phyloP scores from a whole-genome alignment of 2,113 vertebrate species.

The Grallaria varia region DNA sequence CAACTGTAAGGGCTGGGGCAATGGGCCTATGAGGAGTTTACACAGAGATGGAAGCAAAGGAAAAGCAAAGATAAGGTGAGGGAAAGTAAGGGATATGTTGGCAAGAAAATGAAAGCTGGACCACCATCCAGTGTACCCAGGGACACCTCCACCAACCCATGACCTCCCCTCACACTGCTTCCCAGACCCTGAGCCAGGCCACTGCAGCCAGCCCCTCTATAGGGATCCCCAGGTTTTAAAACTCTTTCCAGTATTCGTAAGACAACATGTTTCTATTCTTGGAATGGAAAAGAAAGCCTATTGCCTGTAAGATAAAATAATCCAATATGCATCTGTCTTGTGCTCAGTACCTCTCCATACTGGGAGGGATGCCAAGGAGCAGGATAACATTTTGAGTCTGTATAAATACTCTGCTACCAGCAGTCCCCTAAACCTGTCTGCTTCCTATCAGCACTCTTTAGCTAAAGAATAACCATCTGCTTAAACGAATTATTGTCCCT shows the following conservation, averaged over 20 bases:
- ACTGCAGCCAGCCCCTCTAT: neutral
- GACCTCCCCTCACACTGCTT: neutral
- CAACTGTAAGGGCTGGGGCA: neutral
- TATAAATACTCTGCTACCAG: neutral
- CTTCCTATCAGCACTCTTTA: neutral
- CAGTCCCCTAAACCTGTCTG: neutral
- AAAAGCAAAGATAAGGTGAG: neutral
- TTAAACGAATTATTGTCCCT: neutral
- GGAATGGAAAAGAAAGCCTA: neutral
- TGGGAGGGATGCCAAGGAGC: neutral
- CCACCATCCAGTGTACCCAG: neutral
- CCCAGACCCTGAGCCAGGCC: neutral
- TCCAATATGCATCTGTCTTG: neutral
- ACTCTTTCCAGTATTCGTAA: neutral
- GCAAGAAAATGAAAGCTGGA: neutral
- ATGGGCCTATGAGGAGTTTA: neutral
- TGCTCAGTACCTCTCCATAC: neutral
- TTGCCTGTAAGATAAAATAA: neutral
- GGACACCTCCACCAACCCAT: neutral
- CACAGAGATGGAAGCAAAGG: fast-evolving
- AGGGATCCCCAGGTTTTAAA: neutral
- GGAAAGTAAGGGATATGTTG: neutral
- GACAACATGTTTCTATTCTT: neutral
- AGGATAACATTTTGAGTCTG: neutral
- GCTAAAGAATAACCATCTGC: neutral